Evolutionary conservation across 2,888 invertebrate genomes (phyloP).

Genomic region (Shargacucullia verbasci): DNA sequence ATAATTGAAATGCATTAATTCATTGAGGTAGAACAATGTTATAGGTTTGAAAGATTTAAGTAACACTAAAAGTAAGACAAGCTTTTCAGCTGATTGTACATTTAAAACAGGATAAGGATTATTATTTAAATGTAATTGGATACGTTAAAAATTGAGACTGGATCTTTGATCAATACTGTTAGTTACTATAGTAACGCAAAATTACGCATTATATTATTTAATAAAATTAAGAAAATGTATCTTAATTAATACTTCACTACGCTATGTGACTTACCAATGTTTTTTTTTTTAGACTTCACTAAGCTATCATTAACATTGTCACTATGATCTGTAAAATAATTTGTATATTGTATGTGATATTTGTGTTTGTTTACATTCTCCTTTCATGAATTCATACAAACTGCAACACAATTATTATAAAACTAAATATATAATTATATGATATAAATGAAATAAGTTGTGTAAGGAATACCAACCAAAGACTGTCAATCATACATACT

Average conservation of each 20-base stretch:
- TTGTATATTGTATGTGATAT: constrained; percentile 3
- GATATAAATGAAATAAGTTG: too few species aligned
- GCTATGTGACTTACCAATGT: background rate
- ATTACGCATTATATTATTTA: constrained; percentile 26
- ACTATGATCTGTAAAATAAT: constrained; percentile 1
- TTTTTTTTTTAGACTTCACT: background rate
- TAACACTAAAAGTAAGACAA: too few species aligned
- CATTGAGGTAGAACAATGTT: too few species aligned
- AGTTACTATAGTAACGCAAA: constrained; percentile 33
- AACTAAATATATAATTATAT: too few species aligned
- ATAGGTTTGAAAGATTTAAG: too few species aligned
- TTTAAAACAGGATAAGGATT: too few species aligned
- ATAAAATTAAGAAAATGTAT: constrained; percentile 15
- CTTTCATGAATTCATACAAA: background rate
- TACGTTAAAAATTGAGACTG: constrained; percentile 50
- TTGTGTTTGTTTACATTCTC: background rate
- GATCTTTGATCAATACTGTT: constrained; percentile 42
- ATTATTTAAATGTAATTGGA: constrained; percentile 1
- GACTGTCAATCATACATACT: constrained; percentile 36
- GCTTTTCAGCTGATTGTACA: too few species aligned
- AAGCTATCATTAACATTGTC: constrained; percentile 5
- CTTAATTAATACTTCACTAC: constrained; percentile 14
- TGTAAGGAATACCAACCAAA: constrained; percentile 37
- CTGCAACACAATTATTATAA: background rate
- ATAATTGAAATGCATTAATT: too few species aligned